Conservation (phyloP, 1,140 invertebrate species). For the Phymorhynchus buccinoides region DNA sequence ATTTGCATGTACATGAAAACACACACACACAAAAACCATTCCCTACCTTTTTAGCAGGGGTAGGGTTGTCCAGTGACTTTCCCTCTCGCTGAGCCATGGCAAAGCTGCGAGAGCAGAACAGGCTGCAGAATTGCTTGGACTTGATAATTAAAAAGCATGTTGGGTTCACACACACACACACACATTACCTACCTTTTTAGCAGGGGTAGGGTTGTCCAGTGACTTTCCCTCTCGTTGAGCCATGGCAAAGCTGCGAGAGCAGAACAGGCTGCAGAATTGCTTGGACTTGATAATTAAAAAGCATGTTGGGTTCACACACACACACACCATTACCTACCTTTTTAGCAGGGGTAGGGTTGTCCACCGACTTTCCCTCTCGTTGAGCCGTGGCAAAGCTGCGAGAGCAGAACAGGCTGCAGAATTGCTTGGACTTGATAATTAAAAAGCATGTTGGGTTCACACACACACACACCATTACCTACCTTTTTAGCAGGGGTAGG, state of each 20-base stretch:
- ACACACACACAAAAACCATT: slow-evolving; percentile 85
- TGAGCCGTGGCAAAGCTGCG: slow-evolving; percentile 67
- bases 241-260: slow-evolving; percentile 70
- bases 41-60: slow-evolving; percentile 39
- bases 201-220: slow-evolving; percentile 34
- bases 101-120: slow-evolving; percentile 71
- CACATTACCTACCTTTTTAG: slow-evolving; percentile 48
- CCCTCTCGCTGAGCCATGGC: slow-evolving; percentile 65
- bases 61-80: slow-evolving; percentile 52
- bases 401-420: slow-evolving; percentile 72
- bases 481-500: slow-evolving; percentile 40
- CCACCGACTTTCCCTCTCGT: slow-evolving; percentile 61
- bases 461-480: slow-evolving; percentile 82
- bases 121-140: slow-evolving; percentile 77
- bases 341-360: slow-evolving; percentile 33
- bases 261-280: slow-evolving; percentile 71
- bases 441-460: slow-evolving; percentile 91
- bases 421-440: slow-evolving; percentile 83
- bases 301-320: no score
- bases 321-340: slow-evolving; percentile 40
- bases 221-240: slow-evolving; percentile 65
- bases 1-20: slow-evolving; percentile 81
- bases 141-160: slow-evolving; percentile 91
- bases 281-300: slow-evolving; percentile 83
- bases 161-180: no score